Evolutionary conservation across 2,888 invertebrate species (phyloP).

Genomic region (Drosophila lacicola): DNA sequence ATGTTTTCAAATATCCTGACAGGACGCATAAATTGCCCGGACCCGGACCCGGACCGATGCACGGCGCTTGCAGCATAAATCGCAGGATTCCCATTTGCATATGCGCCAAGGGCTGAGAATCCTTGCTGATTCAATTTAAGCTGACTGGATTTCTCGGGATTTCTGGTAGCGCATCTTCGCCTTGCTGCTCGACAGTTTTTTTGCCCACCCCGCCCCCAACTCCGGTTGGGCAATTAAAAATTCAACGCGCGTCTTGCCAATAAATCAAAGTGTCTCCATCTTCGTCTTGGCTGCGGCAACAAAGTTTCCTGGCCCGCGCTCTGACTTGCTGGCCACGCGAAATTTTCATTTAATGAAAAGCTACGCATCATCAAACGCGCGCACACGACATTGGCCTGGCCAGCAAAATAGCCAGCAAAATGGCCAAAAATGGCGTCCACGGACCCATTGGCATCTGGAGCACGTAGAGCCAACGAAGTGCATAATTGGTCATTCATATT

Average conservation of each 20-base stretch:
- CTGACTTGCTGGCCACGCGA: conserved; percentile 56
- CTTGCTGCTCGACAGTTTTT: neutral
- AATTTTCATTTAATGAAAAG: conserved; percentile 79
- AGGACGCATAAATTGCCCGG: conserved; percentile 76
- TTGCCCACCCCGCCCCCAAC: neutral
- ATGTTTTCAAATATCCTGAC: conserved; percentile 81
- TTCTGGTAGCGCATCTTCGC: neutral
- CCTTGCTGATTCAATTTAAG: conserved; percentile 61
- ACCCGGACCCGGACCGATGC: neutral
- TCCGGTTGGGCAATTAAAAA: conserved; percentile 63
- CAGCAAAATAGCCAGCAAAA: conserved; percentile 22
- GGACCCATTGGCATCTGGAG: conserved; percentile 62
- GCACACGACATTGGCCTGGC: conserved; percentile 60
- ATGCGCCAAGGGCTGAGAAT: conserved; percentile 29
- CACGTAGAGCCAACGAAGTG: conserved; percentile 81
- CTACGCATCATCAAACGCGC: conserved; percentile 77
- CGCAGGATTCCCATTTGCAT: conserved; percentile 53
- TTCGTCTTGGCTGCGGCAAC: conserved; percentile 47
- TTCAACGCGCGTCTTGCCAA: conserved; percentile 72
- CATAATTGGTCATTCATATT: conserved; percentile 82
- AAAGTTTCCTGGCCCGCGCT: conserved; percentile 52
- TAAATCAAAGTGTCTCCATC: conserved; percentile 75
- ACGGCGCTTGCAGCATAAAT: conserved; percentile 14
- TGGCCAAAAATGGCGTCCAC: conserved; percentile 45
- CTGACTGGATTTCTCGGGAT: conserved; percentile 31